Percentiles rank a stretch among this genome's conserved stretches.
Conservation (phyloP, 2,888 invertebrate genomes). For the Dynastes tityus region DNA sequence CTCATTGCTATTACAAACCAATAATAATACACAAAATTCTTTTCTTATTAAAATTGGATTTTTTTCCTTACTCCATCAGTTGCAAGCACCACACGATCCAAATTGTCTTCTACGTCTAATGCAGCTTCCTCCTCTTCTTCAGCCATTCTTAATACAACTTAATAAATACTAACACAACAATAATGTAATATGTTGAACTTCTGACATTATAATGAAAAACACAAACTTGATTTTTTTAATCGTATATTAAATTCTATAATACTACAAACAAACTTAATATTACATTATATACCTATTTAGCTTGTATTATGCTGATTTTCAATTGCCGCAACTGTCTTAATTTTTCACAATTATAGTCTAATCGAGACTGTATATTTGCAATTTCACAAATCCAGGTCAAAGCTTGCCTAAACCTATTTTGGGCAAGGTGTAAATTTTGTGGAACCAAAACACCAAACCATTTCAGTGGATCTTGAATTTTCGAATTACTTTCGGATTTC, state of each 20-base stretch:
- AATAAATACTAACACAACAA: background rate
- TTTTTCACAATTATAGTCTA: slow-evolving; percentile 68
- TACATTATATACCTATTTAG: slow-evolving; percentile 43
- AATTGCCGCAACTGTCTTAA: slow-evolving; percentile 62
- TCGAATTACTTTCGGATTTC: slow-evolving; percentile 66
- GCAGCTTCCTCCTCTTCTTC: slow-evolving; percentile 21
- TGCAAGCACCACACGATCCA: background rate
- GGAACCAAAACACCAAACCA: slow-evolving; percentile 94
- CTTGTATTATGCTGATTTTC: slow-evolving; percentile 59
- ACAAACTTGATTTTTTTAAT: slow-evolving; percentile 32
- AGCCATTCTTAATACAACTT: background rate
- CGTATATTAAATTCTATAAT: slow-evolving; percentile 2
- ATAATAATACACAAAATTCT: too few species aligned
- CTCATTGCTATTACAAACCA: too few species aligned
- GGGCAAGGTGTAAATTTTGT: slow-evolving; percentile 83
- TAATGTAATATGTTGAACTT: background rate
- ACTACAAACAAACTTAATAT: background rate
- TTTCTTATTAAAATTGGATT: too few species aligned
- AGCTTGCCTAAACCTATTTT: slow-evolving; percentile 81
- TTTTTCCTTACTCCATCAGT: background rate
- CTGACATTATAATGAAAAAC: slow-evolving; percentile 37
- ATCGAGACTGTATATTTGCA: slow-evolving; percentile 79
- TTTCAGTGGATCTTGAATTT: slow-evolving; percentile 78
- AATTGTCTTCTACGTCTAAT: background rate
- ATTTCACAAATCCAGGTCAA: slow-evolving; percentile 79